These are phyloP conservation scores for Ceratosolen fusciceps DNA, from an alignment of 1,140 invertebrate genomes.

Conservation along the genomic window DNA sequence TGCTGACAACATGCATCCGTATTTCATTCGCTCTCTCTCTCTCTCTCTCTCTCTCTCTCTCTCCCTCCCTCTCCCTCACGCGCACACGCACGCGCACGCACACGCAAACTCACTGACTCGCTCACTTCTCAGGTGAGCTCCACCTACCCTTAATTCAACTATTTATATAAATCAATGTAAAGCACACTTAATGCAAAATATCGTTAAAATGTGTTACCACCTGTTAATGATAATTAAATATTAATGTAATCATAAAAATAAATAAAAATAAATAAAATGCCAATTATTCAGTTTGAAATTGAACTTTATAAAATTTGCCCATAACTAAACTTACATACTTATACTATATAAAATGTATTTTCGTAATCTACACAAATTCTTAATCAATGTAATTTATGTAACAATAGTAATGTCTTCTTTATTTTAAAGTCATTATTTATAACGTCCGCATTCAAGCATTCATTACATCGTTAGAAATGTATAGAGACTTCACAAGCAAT, in stretches of 20 bases:
- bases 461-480: conserved; percentile 45
- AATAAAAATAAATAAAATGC: conserved; percentile 41
- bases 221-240: no score
- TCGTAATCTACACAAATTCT: conserved; percentile 37
- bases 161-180: background rate
- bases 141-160: background rate
- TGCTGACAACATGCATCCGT: background rate
- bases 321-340: conserved; percentile 45
- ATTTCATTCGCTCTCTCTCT: background rate
- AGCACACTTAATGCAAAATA: no score
- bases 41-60: background rate
- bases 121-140: no score
- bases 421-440: conserved; percentile 47
- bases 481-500: conserved; percentile 43
- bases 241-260: background rate
- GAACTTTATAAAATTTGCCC: conserved; percentile 49
- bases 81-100: no score
- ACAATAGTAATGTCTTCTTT: conserved; percentile 46
- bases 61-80: background rate
- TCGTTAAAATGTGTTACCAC: no score
- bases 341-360: conserved; percentile 45
- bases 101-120: no score
- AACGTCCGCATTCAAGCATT: conserved; percentile 47
- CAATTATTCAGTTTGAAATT: conserved; percentile 39
- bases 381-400: conserved; percentile 48